phyloP scores from a whole-genome alignment of 2,797 vertebrate species.

The Garrulus glandarius region DNA sequence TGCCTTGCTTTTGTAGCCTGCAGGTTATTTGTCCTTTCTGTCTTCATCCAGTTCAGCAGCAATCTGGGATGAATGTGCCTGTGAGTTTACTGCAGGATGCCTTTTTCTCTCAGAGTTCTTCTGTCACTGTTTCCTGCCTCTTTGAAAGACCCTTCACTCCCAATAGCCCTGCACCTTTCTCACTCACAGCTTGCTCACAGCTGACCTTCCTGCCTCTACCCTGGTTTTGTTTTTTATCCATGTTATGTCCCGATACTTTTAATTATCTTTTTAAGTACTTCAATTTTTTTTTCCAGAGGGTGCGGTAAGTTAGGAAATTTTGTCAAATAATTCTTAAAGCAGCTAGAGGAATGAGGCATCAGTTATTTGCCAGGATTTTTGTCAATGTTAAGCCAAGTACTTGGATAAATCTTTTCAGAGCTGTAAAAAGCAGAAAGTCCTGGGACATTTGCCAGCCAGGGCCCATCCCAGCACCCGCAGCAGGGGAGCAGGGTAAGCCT shows the following conservation, averaged over 20 bases:
- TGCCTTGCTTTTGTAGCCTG: background rate
- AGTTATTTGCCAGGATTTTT: background rate
- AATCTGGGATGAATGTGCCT: background rate
- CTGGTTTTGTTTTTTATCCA: background rate
- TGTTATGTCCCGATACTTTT: background rate
- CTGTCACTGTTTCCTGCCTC: background rate
- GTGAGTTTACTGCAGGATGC: background rate
- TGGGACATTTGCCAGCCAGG: background rate
- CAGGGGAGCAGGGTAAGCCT: background rate
- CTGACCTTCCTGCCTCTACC: background rate
- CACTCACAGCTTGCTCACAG: background rate
- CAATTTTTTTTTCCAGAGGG: background rate
- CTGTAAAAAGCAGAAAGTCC: background rate
- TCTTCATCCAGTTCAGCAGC: background rate
- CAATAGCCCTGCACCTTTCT: background rate
- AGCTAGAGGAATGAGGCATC: background rate
- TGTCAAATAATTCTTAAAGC: background rate
- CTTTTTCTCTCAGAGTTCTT: background rate
- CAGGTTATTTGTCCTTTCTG: background rate
- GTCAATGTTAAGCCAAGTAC: background rate
- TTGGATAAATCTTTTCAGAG: background rate
- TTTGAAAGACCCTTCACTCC: background rate
- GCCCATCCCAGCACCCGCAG: background rate
- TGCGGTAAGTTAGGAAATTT: background rate
- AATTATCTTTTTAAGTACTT: background rate